phyloP scores from a whole-genome alignment of 64 coral and sea anemone genomes.

The Trachythela sp. region DNA sequence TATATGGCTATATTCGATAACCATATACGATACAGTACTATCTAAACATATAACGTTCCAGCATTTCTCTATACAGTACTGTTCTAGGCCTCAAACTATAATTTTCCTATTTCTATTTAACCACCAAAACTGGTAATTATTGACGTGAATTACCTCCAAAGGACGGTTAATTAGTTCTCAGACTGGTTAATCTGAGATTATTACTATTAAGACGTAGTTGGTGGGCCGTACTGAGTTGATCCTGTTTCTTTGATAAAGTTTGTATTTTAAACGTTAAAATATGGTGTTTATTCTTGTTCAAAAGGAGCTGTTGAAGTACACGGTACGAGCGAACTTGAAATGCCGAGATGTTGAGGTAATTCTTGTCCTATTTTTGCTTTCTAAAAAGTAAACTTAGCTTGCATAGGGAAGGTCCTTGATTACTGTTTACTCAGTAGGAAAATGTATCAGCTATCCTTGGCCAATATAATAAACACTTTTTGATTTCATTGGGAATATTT shows the following conservation, averaged over 20 bases:
- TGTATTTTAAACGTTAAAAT: background rate
- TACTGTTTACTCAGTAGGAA: background rate
- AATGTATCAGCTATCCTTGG: background rate
- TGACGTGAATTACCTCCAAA: too few species aligned
- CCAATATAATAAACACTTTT: background rate
- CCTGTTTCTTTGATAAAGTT: background rate
- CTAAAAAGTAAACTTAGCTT: background rate
- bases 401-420: background rate
- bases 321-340: conserved; percentile 70
- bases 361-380: background rate
- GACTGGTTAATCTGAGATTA: too few species aligned
- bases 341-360: conserved; percentile 52
- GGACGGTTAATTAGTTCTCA: too few species aligned
- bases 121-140: too few species aligned
- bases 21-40: too few species aligned
- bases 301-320: conserved; percentile 86
- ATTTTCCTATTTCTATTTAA: too few species aligned
- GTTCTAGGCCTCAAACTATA: too few species aligned
- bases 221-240: too few species aligned
- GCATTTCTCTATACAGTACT: too few species aligned
- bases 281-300: conserved; percentile 23
- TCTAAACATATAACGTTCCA: too few species aligned
- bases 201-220: too few species aligned
- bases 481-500: background rate
- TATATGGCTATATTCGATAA: background rate